Base-by-base conservation (phyloP, 2,888 invertebrate species). In the Norana najaformis region DNA sequence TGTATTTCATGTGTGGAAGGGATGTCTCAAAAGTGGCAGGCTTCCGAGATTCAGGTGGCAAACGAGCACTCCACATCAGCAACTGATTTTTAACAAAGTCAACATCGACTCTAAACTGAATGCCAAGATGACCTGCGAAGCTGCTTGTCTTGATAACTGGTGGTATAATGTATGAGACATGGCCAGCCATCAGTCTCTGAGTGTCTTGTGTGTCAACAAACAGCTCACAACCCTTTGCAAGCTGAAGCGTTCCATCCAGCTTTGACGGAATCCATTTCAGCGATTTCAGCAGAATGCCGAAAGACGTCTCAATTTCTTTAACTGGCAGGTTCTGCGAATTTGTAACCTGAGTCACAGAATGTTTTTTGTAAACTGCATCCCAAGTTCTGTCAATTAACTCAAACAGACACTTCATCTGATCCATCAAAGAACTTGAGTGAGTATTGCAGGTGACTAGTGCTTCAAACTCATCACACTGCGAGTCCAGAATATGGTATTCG, bases 231-330 rank as follows among this genome's bases (percentile, higher is more conserved):
- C 53, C 41, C 38, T 41, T 36, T n/a, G 36, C 36, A 37, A 39
- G 41, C 34, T 85, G 89, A 69, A 13, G 23, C 14, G 34, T 83
- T 83, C n/a, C 38, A 20, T 83, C 88, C 35, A 83, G 83, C 83
- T 34, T 53, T 16, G 93, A 93, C 20, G 94, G 94, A 37, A 94
- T 90, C 94, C 94, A 94, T 20, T 90, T 89, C 30, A 92, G 88
- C 5, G 91, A 91, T 83, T 92, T 91, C 53, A 94, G 92, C 83
- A 92, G 89, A 35, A 94, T 92, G 90, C 93, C 92, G 90, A 94
- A 94, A 0, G 94, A 94, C 0, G 94, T 93, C 8, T 92, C 92
- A 11, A 93, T 92, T 34, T 90, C 90, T 34, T 91, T 89, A 14
- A 93, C 90, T 1, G 53, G 89, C 30, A 91, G 91, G 18, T 92